These are phyloP conservation scores for Enteromius viviparus DNA, from an alignment of 2,797 vertebrate genomes.

Conservation along the genomic window DNA sequence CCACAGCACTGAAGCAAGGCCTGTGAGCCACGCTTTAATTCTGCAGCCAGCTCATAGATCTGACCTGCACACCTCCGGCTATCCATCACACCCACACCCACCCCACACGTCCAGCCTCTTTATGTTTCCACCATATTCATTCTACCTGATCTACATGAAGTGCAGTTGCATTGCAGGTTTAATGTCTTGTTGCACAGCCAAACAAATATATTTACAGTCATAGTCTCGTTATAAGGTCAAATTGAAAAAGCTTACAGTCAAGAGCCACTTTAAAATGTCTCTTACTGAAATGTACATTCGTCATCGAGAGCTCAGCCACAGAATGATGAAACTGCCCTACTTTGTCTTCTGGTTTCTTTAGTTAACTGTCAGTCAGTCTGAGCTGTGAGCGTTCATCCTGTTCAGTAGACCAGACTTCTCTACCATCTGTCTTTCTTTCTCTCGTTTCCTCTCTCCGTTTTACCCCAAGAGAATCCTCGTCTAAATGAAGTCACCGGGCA, in stretches of 20 bases:
- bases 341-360: slow-evolving; percentile 37
- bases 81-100: slow-evolving; percentile 73
- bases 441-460: slow-evolving; percentile 28
- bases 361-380: slow-evolving; percentile 31
- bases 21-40: slow-evolving; percentile 71
- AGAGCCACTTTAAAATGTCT: slow-evolving; percentile 74
- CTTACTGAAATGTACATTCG: slow-evolving; percentile 71
- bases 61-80: slow-evolving; percentile 76
- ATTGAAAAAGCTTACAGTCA: slow-evolving; percentile 52
- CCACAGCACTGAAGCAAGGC: slow-evolving; percentile 53
- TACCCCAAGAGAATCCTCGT: slow-evolving; percentile 36
- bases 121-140: not conserved
- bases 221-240: slow-evolving; percentile 54
- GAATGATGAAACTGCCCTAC: slow-evolving; percentile 46
- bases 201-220: slow-evolving; percentile 64
- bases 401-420: slow-evolving; percentile 28
- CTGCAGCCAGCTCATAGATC: slow-evolving; percentile 68
- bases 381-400: slow-evolving; percentile 13
- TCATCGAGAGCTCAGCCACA: slow-evolving; percentile 60
- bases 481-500: slow-evolving; percentile 44
- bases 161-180: slow-evolving; percentile 61
- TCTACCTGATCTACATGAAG: not conserved
- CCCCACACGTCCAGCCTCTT: slow-evolving; percentile 50
- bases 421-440: slow-evolving; percentile 36
- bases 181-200: slow-evolving; percentile 55